Base-by-base conservation (phyloP, 2,888 invertebrate genomes). In the Caenorhabditis uteleia region DNA sequence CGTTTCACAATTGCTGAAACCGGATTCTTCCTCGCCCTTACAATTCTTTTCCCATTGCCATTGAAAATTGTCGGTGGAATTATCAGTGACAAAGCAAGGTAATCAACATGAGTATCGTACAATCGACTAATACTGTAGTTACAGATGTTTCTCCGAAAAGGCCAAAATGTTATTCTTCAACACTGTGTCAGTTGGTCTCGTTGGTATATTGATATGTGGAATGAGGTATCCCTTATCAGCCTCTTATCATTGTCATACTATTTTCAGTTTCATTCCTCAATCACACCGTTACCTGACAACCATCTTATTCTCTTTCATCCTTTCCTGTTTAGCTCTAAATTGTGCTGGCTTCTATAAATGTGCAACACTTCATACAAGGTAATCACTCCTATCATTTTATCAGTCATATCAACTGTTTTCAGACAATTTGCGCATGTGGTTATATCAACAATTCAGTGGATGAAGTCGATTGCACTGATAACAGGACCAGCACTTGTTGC, bases 321-420 rank as follows among this genome's bases (percentile, higher is more conserved):
- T 73, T 49, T 62, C 67, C 8, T 71, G 73, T 20, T 51, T 77
- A 25, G 68, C 75, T 2, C 57, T 74, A 14, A 79, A 79, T 46
- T 71, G 74, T 38, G 79, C 77, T 0, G 79, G 77, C 18, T 79
- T 78, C 64, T 79, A 78, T 56, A 79, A 79, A 50, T 79, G 78
- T 46, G 79, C 71, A 10, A 74, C 79, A 0, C 55, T 79, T 16
- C 69, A 74, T 21, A 74, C 77, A 20, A 61, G 77, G 76, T 72
- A 40, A 26, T 8, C 10, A 2, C 16, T n/a, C n/a, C n/a, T n/a
- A n/a, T n/a, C 18, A 18, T 23, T 8, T 42, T 42, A 5, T 25
- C 14, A 6, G 20, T 5, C 5, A 7, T 42, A 18, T 42, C 23
- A 42, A 8, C 12, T 16, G 7, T 5, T 46, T 57, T 27, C 34